Conservation (phyloP, 1,140 invertebrate species). For the Saccostrea glomerata region DNA sequence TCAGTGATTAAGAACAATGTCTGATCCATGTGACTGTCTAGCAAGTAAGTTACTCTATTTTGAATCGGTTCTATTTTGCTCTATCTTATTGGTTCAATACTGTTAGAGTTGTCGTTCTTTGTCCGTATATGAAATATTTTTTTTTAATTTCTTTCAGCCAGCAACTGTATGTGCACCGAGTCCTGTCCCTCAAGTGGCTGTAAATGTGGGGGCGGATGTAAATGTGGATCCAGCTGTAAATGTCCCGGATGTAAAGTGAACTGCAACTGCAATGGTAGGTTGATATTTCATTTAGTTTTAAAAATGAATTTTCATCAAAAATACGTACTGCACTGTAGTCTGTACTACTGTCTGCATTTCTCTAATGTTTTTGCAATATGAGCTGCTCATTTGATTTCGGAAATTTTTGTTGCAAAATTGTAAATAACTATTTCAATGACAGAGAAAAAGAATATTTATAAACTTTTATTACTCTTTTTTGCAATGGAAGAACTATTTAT, state of each 20-base stretch:
- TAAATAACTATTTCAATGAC: too few species aligned
- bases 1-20: background rate
- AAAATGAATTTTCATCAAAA: too few species aligned
- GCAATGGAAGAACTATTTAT: too few species aligned
- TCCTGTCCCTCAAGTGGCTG: background rate
- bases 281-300: background rate
- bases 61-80: background rate
- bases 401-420: too few species aligned
- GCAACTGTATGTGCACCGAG: background rate
- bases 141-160: background rate
- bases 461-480: too few species aligned
- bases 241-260: background rate
- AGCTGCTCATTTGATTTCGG: too few species aligned
- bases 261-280: background rate
- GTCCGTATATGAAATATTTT: background rate
- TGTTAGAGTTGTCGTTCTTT: background rate
- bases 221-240: background rate
- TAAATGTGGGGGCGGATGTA: background rate
- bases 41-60: background rate
- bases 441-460: too few species aligned
- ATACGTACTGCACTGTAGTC: too few species aligned
- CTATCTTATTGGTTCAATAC: background rate
- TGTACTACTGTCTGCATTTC: too few species aligned
- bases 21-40: background rate
- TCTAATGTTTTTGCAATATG: too few species aligned